Evolutionary conservation across 2,797 vertebrate genomes (phyloP), one percentile per base, ranked within the genome.

Genomic region (Chrysocyon brachyurus): DNA sequence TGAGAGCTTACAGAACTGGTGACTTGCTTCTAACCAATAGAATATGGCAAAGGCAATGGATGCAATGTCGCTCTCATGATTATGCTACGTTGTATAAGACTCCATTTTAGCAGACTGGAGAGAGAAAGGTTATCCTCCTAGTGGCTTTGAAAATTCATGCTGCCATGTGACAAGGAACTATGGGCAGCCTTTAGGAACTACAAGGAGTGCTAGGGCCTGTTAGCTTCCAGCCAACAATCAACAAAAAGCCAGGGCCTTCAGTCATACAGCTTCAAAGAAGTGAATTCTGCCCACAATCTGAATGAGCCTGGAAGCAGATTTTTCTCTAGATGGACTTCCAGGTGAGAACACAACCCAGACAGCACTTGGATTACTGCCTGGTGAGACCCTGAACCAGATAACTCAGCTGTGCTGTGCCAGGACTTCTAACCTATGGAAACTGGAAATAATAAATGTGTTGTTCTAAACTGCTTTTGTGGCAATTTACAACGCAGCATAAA

Each of bases 381-480:
- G 12, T 17, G 12, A 93, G 46, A 91, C 22, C 33, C 36, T 79
- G 46, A 84, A 87, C 63, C 72, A 33, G 49, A 94, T 46, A 95
- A 85, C 31, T 11, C 33, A 56, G 56, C 36, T 49, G 10, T 54
- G 7, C 22, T 28, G 15, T 49, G 24, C 64, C 28, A 77, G 84
- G 49, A 87, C 83, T 54, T 94, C 36, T 28, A 82, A 92, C 77
- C 61, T 70, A 36, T 49, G 33, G 46, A 88, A 95, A 84, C 73
- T 56, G 5, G 14, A 73, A 46, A 73, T 85, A 54, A 95, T 88
- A 63, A 95, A 66, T 84, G 54, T 78, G 31, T 84, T 88, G 63
- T 90, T 96, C 85, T 77, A 94, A 95, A 22, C 61, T 82, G 36
- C n/a, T 86, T 86, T 92, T 94, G 28, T 93, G 85, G 33, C 64